phyloP scores from a whole-genome alignment of 2,113 vertebrate genomes.

The Nasalis larvatus region DNA sequence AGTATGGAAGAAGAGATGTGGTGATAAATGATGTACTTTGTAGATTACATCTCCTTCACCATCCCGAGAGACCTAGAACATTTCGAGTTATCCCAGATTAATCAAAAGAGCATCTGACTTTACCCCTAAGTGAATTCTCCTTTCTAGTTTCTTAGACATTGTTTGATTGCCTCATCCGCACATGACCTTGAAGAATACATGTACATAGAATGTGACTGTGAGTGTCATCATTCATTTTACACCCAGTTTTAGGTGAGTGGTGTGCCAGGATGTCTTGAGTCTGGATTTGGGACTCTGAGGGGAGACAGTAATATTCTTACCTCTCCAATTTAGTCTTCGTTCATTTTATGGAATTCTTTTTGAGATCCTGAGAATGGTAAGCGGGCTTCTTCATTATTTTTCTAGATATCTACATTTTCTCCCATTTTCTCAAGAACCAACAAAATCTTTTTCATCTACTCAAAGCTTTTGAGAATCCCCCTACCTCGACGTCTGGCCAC shows the following conservation, averaged over 20 bases:
- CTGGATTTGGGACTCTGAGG: not conserved
- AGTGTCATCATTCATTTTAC: too few species aligned
- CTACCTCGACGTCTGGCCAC: too few species aligned
- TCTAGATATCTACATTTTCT: not conserved
- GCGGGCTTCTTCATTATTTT: not conserved
- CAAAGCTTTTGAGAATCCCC: not conserved
- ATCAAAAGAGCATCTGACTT: not conserved
- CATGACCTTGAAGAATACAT: not conserved
- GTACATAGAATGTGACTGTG: not conserved
- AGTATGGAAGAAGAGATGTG: not conserved
- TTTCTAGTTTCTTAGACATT: not conserved
- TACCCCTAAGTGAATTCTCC: not conserved
- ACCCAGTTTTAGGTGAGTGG: not conserved
- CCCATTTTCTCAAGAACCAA: not conserved
- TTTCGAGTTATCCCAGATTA: not conserved
- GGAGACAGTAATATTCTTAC: not conserved
- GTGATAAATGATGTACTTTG: not conserved
- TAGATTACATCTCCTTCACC: not conserved
- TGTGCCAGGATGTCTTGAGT: not conserved
- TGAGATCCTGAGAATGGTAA: not conserved
- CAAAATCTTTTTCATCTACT: not conserved
- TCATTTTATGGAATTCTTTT: not conserved
- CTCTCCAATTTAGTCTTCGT: not conserved
- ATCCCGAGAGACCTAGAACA: not conserved
- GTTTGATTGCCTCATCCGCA: not conserved